Evolutionary conservation across 2,797 vertebrate species (phyloP), one percentile per base, ranked within the genome.

Genomic region (Heteromormyrus szaboi): DNA sequence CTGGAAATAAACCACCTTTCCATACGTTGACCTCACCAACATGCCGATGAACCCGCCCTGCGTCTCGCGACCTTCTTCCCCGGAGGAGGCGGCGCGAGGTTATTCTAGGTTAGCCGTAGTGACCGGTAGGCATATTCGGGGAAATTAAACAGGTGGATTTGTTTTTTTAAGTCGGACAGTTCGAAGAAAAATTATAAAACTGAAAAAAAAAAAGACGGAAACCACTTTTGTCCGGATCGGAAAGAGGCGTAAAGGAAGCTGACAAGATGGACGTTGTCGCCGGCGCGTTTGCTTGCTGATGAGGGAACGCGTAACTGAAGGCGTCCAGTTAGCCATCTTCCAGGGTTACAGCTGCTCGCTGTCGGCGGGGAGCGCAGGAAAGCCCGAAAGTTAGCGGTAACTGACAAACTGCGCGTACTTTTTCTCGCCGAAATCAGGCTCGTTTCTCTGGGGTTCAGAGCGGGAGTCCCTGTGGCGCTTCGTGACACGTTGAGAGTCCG

Each of bases 41-140:
- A 87, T 87, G 86, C 37, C 33, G 37, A 37, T 19, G 22, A 14
- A 87, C 19, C 5, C 86, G 86, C 56, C 44, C 56, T 29, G 33
- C 33, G 14, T n/a, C 4, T 9, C 37, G 2, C 51, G 86, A 87
- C 88, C 85, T 87, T 87, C 84, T 81, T 62, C 68, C 44, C 59
- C 88, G 89, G 89, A 88, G 83, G 86, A 89, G 89, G 89, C 89
- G 88, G 56, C 46, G 79, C 6, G 50, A 68, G 85, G 76, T 90
- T 87, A 90, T 89, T 86, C 89, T 41, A 48, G 88, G 84, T 88
- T 89, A 87, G 85, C 85, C 22, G 6, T 19, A 48, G 25, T 56
- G 46, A 83, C 54, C 84, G 9, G 11, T 65, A 41, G 48, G 62
- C 59, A 72, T 88, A 41, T 50, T 51, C 88, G 85, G 59, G 85